Conservation (phyloP, 2,797 vertebrate genomes). For the Darevskia nairensis region DNA sequence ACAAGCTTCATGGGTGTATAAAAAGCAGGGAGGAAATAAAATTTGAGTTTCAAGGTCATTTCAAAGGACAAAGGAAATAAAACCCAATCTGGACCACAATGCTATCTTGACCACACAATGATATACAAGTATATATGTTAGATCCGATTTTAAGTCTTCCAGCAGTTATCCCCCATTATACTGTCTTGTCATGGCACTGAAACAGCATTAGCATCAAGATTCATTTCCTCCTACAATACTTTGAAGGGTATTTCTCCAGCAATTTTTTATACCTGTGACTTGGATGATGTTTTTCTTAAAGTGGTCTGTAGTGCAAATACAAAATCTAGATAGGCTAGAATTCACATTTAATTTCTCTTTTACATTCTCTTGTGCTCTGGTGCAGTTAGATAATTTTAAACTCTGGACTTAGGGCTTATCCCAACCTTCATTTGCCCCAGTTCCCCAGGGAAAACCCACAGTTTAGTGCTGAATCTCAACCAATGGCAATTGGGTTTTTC, state of each 20-base stretch:
- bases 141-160: background rate
- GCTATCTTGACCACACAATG: background rate
- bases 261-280: background rate
- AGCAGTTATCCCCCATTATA: background rate
- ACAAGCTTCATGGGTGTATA: background rate
- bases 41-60: background rate
- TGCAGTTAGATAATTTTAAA: no score
- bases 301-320: background rate
- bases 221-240: background rate
- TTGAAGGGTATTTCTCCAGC: background rate
- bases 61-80: background rate
- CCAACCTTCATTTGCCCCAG: no score
- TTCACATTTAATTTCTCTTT: background rate
- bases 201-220: background rate
- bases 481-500: no score
- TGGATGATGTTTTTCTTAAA: background rate
- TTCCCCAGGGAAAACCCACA: no score
- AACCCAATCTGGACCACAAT: background rate
- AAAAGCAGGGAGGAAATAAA: background rate
- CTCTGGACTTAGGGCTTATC: no score
- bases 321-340: background rate
- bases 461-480: no score
- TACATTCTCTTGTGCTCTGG: no score
- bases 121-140: background rate
- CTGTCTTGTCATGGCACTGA: background rate